Evolutionary conservation across 92 coral and sea anemone species (phyloP), one percentile per base, ranked within the genome.

Genomic region (Palythoa grandis): DNA sequence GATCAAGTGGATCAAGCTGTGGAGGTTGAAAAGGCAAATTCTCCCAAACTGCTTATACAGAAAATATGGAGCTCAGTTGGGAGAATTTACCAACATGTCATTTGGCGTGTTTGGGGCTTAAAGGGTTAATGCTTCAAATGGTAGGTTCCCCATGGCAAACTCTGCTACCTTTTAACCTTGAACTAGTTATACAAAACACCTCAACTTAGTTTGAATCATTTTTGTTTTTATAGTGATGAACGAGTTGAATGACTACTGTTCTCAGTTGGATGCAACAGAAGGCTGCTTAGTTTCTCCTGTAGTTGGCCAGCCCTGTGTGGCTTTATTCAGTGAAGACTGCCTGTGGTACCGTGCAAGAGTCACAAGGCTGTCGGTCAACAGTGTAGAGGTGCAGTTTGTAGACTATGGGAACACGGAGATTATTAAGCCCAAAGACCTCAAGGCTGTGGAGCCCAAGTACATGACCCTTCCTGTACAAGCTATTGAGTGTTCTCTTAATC

Each of bases 321-420:
- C 98, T 19, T 60, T 91, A 88, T 94, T 86, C 75, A 76, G 88
- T 50, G 93, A 60, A 35, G 98, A 94, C 50, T 85, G 80, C 48
- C 69, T 87, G 91, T 96, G 98, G 98, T 96, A 95, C 83, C 95
- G 99, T 80, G 99, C 99, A 2, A 75, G 61, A 24, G 91, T 96
- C 11, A 82, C 76, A 15, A 77, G 86, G 35, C 72, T 88, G 52
- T 80, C 96, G 1, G 89, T 79, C 47, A 92, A 90, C 37, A 87
- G 87, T 76, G 72, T 92, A 7, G 86, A 74, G 8, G 97, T 96
- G 9, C 86, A 86, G 76, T 96, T 91, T 74, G 92, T 94, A 15
- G 99, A 96, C 83, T 96, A 96, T 74, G 99, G 99, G 9, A 96
- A 96, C 78, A 83, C 93, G 0, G 94, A 96, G 63, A 88, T 83